These are phyloP conservation scores for Micrastur ruficollis DNA, from an alignment of 2,797 vertebrate species.

Conservation along the genomic window DNA sequence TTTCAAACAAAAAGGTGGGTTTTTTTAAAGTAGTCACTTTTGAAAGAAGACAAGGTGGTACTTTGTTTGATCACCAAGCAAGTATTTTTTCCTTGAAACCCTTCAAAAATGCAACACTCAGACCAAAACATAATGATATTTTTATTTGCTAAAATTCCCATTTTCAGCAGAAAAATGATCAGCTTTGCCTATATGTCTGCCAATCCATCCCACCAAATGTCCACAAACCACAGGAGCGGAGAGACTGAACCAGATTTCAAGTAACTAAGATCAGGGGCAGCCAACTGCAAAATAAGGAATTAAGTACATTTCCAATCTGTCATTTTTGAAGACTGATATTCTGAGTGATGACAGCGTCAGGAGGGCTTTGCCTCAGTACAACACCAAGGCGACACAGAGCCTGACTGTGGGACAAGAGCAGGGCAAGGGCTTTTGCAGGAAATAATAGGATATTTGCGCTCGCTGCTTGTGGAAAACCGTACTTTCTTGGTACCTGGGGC, in stretches of 20 bases:
- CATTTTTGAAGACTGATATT: background rate
- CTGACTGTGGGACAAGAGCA: background rate
- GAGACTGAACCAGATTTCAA: background rate
- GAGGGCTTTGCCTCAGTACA: background rate
- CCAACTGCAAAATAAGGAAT: background rate
- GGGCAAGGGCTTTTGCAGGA: background rate
- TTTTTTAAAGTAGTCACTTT: background rate
- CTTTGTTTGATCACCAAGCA: background rate
- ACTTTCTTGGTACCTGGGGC: background rate
- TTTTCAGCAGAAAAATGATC: background rate
- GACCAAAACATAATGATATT: background rate
- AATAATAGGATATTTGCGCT: background rate
- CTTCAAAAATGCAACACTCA: background rate
- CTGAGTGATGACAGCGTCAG: background rate
- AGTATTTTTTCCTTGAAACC: background rate
- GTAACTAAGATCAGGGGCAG: background rate
- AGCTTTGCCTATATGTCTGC: background rate
- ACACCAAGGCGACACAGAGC: background rate
- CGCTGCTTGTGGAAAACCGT: background rate
- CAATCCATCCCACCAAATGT: background rate
- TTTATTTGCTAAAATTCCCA: background rate
- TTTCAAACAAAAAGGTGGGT: rapidly evolving
- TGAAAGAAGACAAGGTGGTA: background rate
- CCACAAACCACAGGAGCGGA: background rate
- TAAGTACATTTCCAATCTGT: slow-evolving; percentile 5